Percentiles rank a stretch among this genome's conserved stretches.
phyloP scores from a whole-genome alignment of 2,113 vertebrate genomes.

The Bucco capensis region DNA sequence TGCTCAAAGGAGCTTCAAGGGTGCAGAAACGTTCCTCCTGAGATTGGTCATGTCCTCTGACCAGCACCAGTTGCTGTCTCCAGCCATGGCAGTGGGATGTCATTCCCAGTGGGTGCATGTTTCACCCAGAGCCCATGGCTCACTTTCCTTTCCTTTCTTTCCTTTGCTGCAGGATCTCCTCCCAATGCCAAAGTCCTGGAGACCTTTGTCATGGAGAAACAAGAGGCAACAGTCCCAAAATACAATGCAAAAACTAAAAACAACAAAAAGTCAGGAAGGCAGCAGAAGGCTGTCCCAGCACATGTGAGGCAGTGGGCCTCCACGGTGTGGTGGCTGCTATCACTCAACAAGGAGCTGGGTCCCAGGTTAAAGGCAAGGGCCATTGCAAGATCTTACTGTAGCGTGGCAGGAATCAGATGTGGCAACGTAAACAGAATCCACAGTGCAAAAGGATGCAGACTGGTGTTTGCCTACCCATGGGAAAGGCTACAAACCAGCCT shows the following conservation, averaged over 20 bases:
- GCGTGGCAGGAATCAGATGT: not conserved
- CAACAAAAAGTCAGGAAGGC: not conserved
- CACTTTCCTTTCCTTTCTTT: not conserved
- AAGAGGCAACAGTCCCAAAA: not conserved
- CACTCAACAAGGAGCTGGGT: not conserved
- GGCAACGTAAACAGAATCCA: not conserved
- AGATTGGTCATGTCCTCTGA: not conserved
- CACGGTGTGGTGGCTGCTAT: not conserved
- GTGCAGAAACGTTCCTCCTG: not conserved
- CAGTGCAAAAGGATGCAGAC: not conserved
- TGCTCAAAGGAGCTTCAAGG: not conserved
- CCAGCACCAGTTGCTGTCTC: not conserved
- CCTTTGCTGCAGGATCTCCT: not conserved
- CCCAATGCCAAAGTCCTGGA: not conserved
- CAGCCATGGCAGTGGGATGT: not conserved
- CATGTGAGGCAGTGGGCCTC: constrained; percentile 23
- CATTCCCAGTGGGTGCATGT: not conserved
- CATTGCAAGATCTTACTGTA: not conserved
- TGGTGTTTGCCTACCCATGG: not conserved
- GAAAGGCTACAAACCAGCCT: constrained; percentile 3
- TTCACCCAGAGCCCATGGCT: not conserved
- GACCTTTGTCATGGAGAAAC: constrained; percentile 45
- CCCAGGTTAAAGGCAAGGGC: not conserved
- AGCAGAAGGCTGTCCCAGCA: not conserved
- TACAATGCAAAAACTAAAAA: not conserved